Evolutionary conservation across 2,888 invertebrate genomes (phyloP), one percentile per base, ranked within the genome.

Genomic region (Epicampocera succincta): DNA sequence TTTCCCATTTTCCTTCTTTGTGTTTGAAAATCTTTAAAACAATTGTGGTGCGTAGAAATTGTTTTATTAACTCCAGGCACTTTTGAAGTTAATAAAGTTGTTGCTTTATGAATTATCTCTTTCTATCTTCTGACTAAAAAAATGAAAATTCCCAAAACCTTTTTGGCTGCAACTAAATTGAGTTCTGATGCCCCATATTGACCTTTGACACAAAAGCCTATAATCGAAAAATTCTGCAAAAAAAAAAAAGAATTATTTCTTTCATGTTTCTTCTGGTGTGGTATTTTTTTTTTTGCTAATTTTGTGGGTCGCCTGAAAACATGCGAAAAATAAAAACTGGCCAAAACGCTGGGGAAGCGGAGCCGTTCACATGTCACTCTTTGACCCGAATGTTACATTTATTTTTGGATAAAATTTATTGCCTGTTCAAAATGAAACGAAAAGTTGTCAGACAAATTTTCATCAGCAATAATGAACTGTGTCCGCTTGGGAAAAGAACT

Each of bases 361-460:
- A 44, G 54, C n/a, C 11, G 25, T 8, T 11, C 54, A 68, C 29
- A 42, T 68, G 17, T 17, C 17, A 54, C 2, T 33, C 44, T 13
- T 0, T 12, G 21, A 8, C 1, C 29, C 29, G 25, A 5, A 29
- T 17, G 0, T 29, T 29, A 17, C 40, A 15, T 52, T 11, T 52
- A 25, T 52, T 50, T 65, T 50, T 38, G 12, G 4, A 5, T 38
- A 19, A 50, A 19, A 50, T 66, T 52, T 52, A 21, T 66, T 40
- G 33, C 21, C 50, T n/a, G 1, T 25, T 2, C 8, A 15, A 12
- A 50, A 52, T 21, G n/a, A n/a, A n/a, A n/a, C n/a, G n/a, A n/a
- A n/a, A 50, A 21, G 38, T 48, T 63, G 63, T 65, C 40, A 48
- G 38, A 50, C 9, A 5, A 50, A 65, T 50, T 65, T 40, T 11